A percentile compares a stretch with the other conserved stretches of the same genome.
Conservation (phyloP, 2,797 vertebrate genomes). For the Micrastur ruficollis region DNA sequence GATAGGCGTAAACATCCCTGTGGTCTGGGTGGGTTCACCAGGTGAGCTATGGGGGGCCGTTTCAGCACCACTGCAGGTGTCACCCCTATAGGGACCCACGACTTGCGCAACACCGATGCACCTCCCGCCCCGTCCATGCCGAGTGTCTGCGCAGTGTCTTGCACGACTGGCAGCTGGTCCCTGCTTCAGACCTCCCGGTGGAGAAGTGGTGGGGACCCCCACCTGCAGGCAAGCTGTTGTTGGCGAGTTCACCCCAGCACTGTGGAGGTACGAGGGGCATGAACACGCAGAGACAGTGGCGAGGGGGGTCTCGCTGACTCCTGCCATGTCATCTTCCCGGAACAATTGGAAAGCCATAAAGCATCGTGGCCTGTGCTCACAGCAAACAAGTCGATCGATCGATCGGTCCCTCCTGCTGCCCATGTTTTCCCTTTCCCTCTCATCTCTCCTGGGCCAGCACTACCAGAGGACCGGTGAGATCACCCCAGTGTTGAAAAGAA, state of each 20-base stretch:
- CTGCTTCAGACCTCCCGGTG: accelerated
- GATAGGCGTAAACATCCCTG: accelerated
- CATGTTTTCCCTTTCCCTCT: neutral
- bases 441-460: neutral
- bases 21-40: neutral
- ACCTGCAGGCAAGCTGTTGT: neutral
- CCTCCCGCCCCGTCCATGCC: accelerated
- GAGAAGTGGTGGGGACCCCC: accelerated
- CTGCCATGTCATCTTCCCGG: accelerated
- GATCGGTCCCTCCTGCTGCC: neutral
- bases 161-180: neutral
- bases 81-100: neutral
- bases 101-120: accelerated
- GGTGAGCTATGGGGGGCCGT: neutral
- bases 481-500: neutral
- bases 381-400: neutral
- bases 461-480: neutral
- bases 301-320: neutral
- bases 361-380: accelerated
- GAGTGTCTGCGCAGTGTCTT: neutral
- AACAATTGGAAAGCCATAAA: neutral
- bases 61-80: neutral
- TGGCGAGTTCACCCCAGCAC: neutral
- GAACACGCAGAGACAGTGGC: accelerated
- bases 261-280: accelerated